phyloP scores from a whole-genome alignment of 2,888 invertebrate species.

The Rhodophaea formosa region DNA sequence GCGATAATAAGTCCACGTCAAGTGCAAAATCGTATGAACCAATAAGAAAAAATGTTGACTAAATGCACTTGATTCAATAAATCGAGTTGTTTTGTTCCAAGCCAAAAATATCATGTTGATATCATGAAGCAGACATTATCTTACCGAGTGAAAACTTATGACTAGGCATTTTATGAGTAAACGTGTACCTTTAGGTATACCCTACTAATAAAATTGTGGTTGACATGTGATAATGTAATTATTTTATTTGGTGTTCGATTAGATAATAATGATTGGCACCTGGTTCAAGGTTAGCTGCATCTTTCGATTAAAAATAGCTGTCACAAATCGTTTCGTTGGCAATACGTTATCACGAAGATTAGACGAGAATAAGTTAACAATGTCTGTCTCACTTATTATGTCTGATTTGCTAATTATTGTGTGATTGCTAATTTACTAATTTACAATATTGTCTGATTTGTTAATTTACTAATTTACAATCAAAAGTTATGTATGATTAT shows the following conservation, averaged over 20 bases:
- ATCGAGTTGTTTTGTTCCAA: not conserved
- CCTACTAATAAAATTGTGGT: not conserved
- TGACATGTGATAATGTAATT: constrained; percentile 6
- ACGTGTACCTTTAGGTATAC: not conserved
- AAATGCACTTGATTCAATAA: constrained; percentile 5
- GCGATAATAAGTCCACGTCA: not conserved
- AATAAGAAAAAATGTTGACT: not conserved
- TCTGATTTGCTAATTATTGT: not conserved
- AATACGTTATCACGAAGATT: not conserved
- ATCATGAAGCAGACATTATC: constrained; percentile 10
- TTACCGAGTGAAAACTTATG: not conserved
- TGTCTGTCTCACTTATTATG: not conserved
- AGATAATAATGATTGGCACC: constrained; percentile 6
- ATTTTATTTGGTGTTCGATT: not conserved
- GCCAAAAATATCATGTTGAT: not conserved
- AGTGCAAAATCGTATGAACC: not conserved
- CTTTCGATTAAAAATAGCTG: not conserved
- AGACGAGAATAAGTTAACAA: not conserved
- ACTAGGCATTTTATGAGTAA: not conserved
- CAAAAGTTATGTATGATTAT: no score
- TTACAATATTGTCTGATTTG: no score
- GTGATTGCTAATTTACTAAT: no score
- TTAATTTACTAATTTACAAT: no score
- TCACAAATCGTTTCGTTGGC: not conserved
- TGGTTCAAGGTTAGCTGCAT: not conserved